These are phyloP conservation scores for Teleogryllus occipitalis DNA, from an alignment of 1,140 invertebrate genomes.

Conservation along the genomic window DNA sequence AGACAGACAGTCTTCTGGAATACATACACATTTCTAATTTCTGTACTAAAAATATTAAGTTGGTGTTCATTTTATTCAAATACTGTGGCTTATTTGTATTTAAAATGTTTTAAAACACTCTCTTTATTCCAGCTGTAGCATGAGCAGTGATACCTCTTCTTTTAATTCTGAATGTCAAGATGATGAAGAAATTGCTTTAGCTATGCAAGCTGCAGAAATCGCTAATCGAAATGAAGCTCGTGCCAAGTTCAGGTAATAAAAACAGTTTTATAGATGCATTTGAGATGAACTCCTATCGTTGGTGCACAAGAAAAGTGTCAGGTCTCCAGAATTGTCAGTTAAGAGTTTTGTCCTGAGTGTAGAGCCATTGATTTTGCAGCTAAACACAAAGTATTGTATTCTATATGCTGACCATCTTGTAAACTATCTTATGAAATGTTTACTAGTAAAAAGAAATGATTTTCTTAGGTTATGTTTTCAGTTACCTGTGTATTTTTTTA, in stretches of 20 bases:
- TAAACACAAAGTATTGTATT: too few relatives aligned
- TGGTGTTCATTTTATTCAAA: background rate
- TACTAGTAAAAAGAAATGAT: too few relatives aligned
- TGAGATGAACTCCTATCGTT: slow-evolving; percentile 27
- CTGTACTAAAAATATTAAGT: too few relatives aligned
- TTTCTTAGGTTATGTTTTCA: too few relatives aligned
- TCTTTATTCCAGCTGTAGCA: slow-evolving; percentile 29
- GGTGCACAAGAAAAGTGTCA: background rate
- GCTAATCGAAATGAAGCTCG: slow-evolving; percentile 70
- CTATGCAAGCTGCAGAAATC: slow-evolving; percentile 75
- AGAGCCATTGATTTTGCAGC: too few relatives aligned
- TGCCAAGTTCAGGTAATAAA: slow-evolving; percentile 62
- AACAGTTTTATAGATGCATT: background rate
- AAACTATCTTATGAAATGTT: too few relatives aligned
- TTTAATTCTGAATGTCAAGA: slow-evolving; percentile 78
- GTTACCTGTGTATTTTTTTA: too few relatives aligned
- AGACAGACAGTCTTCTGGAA: too few relatives aligned
- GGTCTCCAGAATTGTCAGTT: too few relatives aligned
- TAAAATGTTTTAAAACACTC: background rate
- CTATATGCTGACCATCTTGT: too few relatives aligned
- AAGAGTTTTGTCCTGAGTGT: too few relatives aligned
- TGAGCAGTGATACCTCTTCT: slow-evolving; percentile 56
- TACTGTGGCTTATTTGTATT: slow-evolving; percentile 7
- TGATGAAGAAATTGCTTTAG: slow-evolving; percentile 81
- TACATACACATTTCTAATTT: too few relatives aligned